Evolutionary conservation across 2,797 vertebrate species (phyloP).

Genomic region (Acestrorhynchus altus): DNA sequence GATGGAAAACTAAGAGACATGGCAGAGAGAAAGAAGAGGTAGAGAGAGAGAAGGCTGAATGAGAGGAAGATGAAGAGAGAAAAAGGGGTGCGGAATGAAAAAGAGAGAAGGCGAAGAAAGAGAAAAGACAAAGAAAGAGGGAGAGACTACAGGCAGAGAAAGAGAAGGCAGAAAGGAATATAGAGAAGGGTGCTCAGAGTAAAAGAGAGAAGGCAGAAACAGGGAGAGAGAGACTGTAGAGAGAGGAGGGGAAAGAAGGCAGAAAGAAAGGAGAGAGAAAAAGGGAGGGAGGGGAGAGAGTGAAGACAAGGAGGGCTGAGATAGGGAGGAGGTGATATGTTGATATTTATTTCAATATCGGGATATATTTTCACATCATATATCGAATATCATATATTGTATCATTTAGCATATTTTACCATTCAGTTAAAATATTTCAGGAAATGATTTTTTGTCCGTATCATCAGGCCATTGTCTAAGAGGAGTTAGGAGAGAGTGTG

Average conservation of each 20-base stretch:
- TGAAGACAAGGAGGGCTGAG: not conserved
- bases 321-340: too few relatives aligned
- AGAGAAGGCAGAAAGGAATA: not conserved
- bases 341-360: too few relatives aligned
- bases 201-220: not conserved
- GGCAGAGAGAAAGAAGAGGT: not conserved
- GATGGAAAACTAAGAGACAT: not conserved
- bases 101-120: not conserved
- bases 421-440: too few relatives aligned
- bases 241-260: not conserved
- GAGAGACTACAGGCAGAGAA: not conserved
- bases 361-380: too few relatives aligned
- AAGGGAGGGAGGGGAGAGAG: not conserved
- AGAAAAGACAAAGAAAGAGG: not conserved
- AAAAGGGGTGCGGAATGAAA: too few relatives aligned
- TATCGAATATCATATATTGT: too few relatives aligned
- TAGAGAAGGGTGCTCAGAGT: too few relatives aligned
- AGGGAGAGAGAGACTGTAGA: not conserved
- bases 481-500: too few relatives aligned
- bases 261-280: not conserved
- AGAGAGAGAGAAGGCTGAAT: not conserved
- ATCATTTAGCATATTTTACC: too few relatives aligned
- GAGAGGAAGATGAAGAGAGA: too few relatives aligned
- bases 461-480: too few relatives aligned
- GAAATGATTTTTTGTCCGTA: too few relatives aligned